Evolutionary conservation across 2,888 invertebrate species (phyloP).

Genomic region (Cantharis rustica): DNA sequence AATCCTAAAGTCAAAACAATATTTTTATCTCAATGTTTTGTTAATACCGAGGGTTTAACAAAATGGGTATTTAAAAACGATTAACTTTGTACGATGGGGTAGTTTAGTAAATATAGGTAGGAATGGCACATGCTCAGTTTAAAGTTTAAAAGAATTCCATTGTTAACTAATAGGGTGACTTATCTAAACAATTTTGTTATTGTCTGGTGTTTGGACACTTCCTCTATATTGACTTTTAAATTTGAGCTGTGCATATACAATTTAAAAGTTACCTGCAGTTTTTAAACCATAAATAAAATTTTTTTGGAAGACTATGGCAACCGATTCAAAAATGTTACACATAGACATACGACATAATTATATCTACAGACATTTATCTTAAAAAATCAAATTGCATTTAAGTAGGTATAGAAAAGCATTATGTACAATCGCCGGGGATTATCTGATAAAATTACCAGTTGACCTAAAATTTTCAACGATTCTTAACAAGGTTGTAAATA

Average conservation of each 20-base stretch:
- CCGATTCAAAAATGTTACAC: background rate
- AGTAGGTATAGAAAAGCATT: background rate
- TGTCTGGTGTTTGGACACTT: background rate
- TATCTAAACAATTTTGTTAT: background rate
- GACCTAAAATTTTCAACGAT: background rate
- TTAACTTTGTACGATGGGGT: background rate
- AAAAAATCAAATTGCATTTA: background rate
- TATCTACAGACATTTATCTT: background rate
- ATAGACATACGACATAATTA: background rate
- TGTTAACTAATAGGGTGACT: background rate
- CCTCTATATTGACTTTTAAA: background rate
- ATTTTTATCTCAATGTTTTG: background rate
- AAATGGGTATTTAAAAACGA: background rate
- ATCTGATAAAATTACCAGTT: background rate
- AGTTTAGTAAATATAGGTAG: background rate
- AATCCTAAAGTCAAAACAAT: background rate
- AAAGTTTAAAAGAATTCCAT: background rate
- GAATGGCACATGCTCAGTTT: background rate
- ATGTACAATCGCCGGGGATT: background rate
- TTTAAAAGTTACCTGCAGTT: too few relatives aligned
- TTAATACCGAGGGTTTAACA: background rate
- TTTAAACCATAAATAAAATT: too few relatives aligned
- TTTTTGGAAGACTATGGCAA: background rate
- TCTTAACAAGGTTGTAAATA: background rate
- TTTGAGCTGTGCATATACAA: background rate